Conservation (phyloP, 2,888 invertebrate species). For the Cerastis rubricosa region DNA sequence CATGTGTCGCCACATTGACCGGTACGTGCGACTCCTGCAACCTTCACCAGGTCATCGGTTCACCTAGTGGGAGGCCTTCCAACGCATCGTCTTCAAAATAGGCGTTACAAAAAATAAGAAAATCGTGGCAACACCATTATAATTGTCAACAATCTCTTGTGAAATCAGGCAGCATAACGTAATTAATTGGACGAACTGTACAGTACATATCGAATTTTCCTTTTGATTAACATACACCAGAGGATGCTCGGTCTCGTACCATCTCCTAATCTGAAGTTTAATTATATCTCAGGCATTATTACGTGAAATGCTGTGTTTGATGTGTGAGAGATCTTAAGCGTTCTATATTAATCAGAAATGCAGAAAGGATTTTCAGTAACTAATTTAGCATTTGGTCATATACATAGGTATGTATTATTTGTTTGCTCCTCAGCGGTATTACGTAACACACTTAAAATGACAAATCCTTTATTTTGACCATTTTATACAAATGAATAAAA, state of each 20-base stretch:
- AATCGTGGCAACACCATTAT: background rate
- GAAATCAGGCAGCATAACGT: conserved; percentile 13
- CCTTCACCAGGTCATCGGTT: too few relatives aligned
- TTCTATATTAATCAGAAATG: background rate
- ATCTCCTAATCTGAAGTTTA: conserved; percentile 1
- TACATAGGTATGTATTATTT: background rate
- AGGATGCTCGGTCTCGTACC: background rate
- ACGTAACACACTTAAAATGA: background rate
- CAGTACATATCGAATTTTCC: conserved; percentile 8
- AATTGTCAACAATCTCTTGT: conserved; percentile 20
- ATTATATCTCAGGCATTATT: conserved; percentile 9
- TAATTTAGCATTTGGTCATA: background rate
- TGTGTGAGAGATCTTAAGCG: conserved; percentile 6
- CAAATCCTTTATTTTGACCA: background rate
- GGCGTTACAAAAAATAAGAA: too few relatives aligned
- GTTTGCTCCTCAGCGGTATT: background rate
- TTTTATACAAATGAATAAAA: too few relatives aligned
- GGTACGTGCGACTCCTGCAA: too few relatives aligned
- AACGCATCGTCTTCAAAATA: too few relatives aligned
- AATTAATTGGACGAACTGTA: conserved; percentile 33
- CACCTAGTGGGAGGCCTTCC: too few relatives aligned
- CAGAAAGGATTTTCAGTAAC: background rate
- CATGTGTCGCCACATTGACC: too few relatives aligned
- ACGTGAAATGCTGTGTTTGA: conserved; percentile 4
- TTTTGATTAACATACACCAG: conserved; percentile 42